Evolutionary conservation across 2,888 invertebrate species (phyloP), one percentile per base, ranked within the genome.

Genomic region (Toxonevra muliebris): DNA sequence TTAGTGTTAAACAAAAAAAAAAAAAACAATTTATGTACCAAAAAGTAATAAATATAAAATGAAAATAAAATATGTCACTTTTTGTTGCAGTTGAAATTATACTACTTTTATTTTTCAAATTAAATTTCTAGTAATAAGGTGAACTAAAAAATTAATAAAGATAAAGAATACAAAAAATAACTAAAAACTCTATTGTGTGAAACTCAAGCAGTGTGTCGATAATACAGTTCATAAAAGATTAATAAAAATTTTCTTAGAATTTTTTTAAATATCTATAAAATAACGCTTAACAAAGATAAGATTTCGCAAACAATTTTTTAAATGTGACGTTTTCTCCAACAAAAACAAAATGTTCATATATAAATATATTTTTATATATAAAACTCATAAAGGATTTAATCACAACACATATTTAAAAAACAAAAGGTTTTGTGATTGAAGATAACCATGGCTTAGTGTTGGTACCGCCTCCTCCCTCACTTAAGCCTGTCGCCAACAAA

Each of bases 21-120:
- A 68, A 72, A 66, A 74, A 71, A 71, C 70, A 70, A 78, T 81
- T 77, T 80, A 81, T 81, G 81, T 82, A 81, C 81, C 81, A 81
- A 81, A 81, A 81, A 80, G 73, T 77, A 80, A 81, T 80, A 81
- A 78, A 68, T 40, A 63, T 69, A 43, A 67, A 66, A 66, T 61
- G 43, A 66, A 60, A 45, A 66, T 53, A 60, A 60, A n/a, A 40
- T 20, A 48, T 48, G 12, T 48, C 15, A 48, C 15, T 48, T 48
- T 48, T 48, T 15, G 48, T 48, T 48, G 12, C 15, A 15, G 48
- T 48, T 48, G 12, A 30, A 30, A 30, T 7, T 30, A 30, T 30
- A 30, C 2, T 30, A 4, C 30, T 7, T 13, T 8, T n/a, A 48
- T 48, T 48, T 48, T 48, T 48, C 50, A 48, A 48, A 48, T 48